Evolutionary conservation across 1,140 invertebrate species (phyloP), one percentile per base, ranked within the genome.

Genomic region (Bombus waltoni): DNA sequence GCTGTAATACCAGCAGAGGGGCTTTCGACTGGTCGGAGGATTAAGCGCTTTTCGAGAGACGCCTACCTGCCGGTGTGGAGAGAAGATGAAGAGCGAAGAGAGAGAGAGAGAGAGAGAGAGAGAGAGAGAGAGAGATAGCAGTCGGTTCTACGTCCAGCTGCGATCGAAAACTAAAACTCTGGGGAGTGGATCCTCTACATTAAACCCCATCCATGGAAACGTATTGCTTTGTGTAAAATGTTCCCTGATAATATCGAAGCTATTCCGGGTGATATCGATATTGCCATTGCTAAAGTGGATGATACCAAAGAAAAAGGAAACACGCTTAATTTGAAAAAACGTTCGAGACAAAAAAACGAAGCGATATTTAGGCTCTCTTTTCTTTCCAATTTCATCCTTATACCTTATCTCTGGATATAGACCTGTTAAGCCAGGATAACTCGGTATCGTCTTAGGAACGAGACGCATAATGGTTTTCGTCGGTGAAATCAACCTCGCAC

Each of bases 1-100:
- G 85, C 89, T 75, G 89, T 91, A 92, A 92, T 92, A 92, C 92
- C 90, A 76, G 81, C 75, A 65, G 70, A 65, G 82, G 86, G 81
- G 81, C 91, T 88, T 87, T 87, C 85, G 91, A 86, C 86, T 68
- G 72, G 87, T 71, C 84, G 82, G 77, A 79, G 92, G 92, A 92
- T 92, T 92, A 92, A 92, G 86, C 90, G 90, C 85, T 88, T 89
- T 88, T 82, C 86, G 80, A 78, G 89, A 88, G 77, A 89, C 83
- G 79, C 76, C 86, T 83, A 87, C 89, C 70, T 81, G 85, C 71
- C 73, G 84, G 73, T 35, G 32, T 2, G 32, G 40, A 62, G 65
- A 42, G 73, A 87, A 89, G 88, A 89, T 71, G 88, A 81, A 87
- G 77, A 40, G 47, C n/a, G 65, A 47, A 42, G 15, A 47, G 25